Evolutionary conservation across 37 sponge, comb jelly and placozoan genomes (phyloP).

Genomic region (Theonella swinhoei): DNA sequence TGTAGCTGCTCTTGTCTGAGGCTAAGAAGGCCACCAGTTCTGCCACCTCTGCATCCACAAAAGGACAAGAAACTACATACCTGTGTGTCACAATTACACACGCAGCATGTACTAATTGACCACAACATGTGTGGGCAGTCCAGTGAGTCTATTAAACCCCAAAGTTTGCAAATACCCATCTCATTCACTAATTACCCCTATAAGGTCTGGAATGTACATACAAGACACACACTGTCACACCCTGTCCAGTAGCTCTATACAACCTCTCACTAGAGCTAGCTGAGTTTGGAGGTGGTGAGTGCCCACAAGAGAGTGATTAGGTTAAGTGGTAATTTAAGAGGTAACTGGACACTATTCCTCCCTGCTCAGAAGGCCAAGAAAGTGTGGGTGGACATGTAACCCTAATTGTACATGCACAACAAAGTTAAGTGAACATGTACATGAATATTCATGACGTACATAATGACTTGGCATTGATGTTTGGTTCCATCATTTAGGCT

Average conservation of each 20-base stretch:
- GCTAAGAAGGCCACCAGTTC: slow-evolving; percentile 70
- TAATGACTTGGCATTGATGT: background rate
- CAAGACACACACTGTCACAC: too few species aligned
- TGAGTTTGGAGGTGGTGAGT: too few species aligned
- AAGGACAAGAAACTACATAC: background rate
- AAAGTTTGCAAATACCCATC: background rate
- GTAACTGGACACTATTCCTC: too few species aligned
- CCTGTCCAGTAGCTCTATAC: too few species aligned
- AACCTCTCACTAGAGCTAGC: too few species aligned
- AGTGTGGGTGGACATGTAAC: too few species aligned
- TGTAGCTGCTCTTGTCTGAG: slow-evolving; percentile 73
- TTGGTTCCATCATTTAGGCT: too few species aligned
- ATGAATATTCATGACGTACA: background rate
- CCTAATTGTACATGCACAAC: slow-evolving; percentile 19
- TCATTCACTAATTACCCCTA: too few species aligned
- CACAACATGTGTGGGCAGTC: background rate
- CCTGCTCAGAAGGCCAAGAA: too few species aligned
- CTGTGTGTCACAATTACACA: background rate
- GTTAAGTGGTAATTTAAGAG: too few species aligned
- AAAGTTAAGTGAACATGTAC: background rate
- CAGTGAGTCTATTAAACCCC: background rate
- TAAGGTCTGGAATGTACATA: too few species aligned
- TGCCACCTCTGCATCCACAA: slow-evolving; percentile 67
- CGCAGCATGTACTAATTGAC: background rate
- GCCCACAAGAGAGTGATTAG: too few species aligned